Evolutionary conservation across 2,797 vertebrate genomes (phyloP).

Genomic region (Brachymystax lenok): DNA sequence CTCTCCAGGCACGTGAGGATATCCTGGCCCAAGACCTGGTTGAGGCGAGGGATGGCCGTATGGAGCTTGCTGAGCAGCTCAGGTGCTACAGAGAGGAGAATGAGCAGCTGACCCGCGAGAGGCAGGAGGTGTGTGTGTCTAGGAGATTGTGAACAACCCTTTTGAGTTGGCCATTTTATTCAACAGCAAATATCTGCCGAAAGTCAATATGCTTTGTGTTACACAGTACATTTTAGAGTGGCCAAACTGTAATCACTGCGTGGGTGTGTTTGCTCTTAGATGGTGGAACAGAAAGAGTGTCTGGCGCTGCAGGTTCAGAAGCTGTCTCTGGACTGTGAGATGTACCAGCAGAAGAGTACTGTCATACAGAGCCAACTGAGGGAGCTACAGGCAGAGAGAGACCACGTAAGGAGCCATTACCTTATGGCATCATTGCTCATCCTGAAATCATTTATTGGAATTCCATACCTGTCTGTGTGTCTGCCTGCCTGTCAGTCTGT

Average conservation of each 20-base stretch:
- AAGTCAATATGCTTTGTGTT: neutral
- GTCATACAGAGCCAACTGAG: slow-evolving; percentile 80
- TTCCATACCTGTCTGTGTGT: neutral
- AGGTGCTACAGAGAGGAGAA: slow-evolving; percentile 76
- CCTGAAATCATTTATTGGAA: neutral
- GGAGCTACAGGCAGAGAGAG: slow-evolving; percentile 85
- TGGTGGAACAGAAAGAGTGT: slow-evolving; percentile 80
- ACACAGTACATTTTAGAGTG: neutral
- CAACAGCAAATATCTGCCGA: neutral
- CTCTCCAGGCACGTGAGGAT: slow-evolving; percentile 78
- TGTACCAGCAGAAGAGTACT: slow-evolving; percentile 79
- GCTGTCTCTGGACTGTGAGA: slow-evolving; percentile 80
- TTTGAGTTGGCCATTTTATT: neutral
- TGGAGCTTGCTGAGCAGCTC: slow-evolving; percentile 81
- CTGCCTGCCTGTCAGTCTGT: neutral
- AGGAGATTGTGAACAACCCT: neutral
- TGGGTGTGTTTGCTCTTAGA: slow-evolving; percentile 56
- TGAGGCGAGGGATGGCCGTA: slow-evolving; percentile 76
- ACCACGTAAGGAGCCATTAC: slow-evolving; percentile 72
- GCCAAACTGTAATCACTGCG: neutral
- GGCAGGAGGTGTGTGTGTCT: slow-evolving; percentile 69
- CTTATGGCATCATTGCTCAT: neutral
- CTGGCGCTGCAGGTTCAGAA: slow-evolving; percentile 78
- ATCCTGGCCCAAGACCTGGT: slow-evolving; percentile 84
- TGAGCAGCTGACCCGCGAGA: slow-evolving; percentile 68